Evolutionary conservation across 2,113 vertebrate genomes (phyloP), one percentile per base, ranked within the genome.

Genomic region (Lynx canadensis): DNA sequence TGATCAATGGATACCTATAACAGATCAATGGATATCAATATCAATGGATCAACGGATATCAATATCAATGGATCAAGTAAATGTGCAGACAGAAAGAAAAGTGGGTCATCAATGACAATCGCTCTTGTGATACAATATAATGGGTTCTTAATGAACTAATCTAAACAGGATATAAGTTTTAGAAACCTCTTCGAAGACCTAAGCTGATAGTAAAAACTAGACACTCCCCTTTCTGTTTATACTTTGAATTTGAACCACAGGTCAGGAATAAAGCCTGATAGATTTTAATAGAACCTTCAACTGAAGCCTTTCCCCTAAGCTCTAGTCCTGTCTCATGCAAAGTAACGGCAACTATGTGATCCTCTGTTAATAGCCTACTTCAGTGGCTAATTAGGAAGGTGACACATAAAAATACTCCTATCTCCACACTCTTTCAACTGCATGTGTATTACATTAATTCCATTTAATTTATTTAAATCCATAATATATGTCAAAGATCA

Each of bases 391-490:
- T 95, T 95, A 97, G 36, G 50, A 97, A 85, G 66, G 78, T 89
- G 81, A 80, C 55, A 41, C 57, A 73, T 96, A 94, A 95, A 97
- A 96, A 95, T 48, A 94, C 36, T 86, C 78, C 86, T 91, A 87
- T 95, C 86, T 66, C 74, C 74, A 92, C n/a, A 83, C 38, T 55
- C 57, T 91, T 91, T 87, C 73, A 96, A 83, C 36, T 71, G 29
- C 74, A 89, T 76, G 50, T 81, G 55, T 74, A 87, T 94, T 94
- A 65, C 55, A 96, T 90, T 98, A 95, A 94, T 96, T 96, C 19
- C 80, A 90, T 80, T 96, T 97, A 84, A 93, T 96, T 96, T 96
- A 95, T 96, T 97, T 97, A 97, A 95, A 93, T 94, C 68, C 50
- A 94, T 80, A 96, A 95, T 95, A 89, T 76, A 97, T 68, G 90